phyloP scores from a whole-genome alignment of 2,113 vertebrate species.

The Pelodiscus sinensis region DNA sequence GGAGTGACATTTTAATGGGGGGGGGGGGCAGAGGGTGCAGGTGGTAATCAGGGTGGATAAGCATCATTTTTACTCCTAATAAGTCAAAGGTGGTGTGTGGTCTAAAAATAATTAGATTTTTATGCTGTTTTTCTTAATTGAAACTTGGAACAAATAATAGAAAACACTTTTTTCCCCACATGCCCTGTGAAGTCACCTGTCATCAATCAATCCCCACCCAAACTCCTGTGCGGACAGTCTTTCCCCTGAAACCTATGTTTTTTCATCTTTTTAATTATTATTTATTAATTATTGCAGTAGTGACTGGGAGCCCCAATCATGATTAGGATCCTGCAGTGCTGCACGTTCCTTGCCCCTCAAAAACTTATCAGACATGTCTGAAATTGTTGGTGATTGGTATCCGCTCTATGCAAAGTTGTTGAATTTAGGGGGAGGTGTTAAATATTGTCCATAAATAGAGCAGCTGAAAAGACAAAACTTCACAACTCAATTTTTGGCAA shows the following conservation, averaged over 20 bases:
- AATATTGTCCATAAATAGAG: constrained; percentile 61
- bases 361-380: background rate
- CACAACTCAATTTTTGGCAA: constrained; percentile 57
- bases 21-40: background rate
- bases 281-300: constrained; percentile 12
- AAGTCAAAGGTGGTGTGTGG: background rate
- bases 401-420: constrained; percentile 34
- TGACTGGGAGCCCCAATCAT: constrained; percentile 32
- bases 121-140: constrained; percentile 15
- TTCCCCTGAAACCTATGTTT: constrained; percentile 8
- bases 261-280: constrained; percentile 7
- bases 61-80: background rate
- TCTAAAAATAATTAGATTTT: constrained; percentile 25
- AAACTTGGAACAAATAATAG: background rate
- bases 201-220: constrained; percentile 49
- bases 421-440: constrained; percentile 61
- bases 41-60: background rate
- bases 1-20: background rate
- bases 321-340: background rate
- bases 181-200: constrained; percentile 47
- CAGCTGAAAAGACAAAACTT: constrained; percentile 54
- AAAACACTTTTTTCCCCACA: constrained; percentile 48
- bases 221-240: background rate
- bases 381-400: constrained; percentile 36
- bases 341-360: background rate